Evolutionary conservation across 1,140 invertebrate species (phyloP), one percentile per base, ranked within the genome.

Genomic region (Argopecten irradians): DNA sequence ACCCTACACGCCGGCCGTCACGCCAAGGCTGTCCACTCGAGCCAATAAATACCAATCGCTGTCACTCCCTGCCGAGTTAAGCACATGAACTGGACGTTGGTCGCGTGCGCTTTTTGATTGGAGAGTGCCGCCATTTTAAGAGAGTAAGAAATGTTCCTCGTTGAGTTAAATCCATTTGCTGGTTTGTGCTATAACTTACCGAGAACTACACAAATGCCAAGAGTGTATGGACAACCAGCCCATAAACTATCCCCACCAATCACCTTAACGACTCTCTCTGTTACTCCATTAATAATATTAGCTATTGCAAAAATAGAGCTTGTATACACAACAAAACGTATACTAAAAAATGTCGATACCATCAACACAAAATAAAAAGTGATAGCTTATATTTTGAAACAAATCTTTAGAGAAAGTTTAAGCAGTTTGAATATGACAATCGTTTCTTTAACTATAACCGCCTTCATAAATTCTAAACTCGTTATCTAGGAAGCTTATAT

Each of bases 1-100:
- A 71, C 28, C 22, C n/a, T 28, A 71, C n/a, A n/a, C 5, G 22
- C 55, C 28, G 55, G n/a, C 55, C 55, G 55, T 71, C 55, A 71
- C 55, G 55, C 22, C 55, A 71, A n/a, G 55, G 22, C 36, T 71
- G 55, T 71, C 55, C 55, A 71, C 55, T 71, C 55, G 55, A 71
- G 55, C 55, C 55, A 71, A 71, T 71, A 71, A 71, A 71, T 16
- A 71, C 22, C 55, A n/a, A 71, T 71, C 55, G 19, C 55, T 71
- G 55, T 71, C 55, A 71, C 55, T 71, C 55, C 55, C 55, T 71
- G 55, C 55, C 55, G 55, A 71, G 55, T 71, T 71, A 71, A 28
- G 55, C 55, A 71, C 55, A n/a, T 28, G 55, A 71, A 28, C 19
- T 71, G 55, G 55, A 71, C 55, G 55, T 71, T 71, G 55, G 55